Percentiles rank a stretch among this genome's conserved stretches.
Conservation (phyloP, 2,113 vertebrate species). For the Oryzias melastigma region DNA sequence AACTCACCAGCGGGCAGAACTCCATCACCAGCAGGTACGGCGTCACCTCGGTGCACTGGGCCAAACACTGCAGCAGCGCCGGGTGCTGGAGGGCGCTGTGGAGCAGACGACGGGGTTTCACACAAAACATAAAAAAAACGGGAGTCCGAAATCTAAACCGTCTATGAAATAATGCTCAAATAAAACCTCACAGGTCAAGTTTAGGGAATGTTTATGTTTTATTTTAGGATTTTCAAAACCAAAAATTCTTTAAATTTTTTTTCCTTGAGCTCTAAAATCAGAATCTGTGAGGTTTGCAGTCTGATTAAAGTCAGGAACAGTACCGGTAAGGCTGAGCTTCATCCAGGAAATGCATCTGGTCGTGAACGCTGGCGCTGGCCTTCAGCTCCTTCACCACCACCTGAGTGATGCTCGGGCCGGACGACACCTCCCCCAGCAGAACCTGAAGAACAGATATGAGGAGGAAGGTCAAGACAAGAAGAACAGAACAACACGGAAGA, state of each 20-base stretch:
- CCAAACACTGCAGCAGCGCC: conserved; percentile 91
- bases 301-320: not conserved
- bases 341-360: conserved; percentile 93
- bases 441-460: conserved; percentile 73
- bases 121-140: not conserved
- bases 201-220: too few relatives aligned
- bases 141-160: not conserved
- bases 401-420: conserved; percentile 83
- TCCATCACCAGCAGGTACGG: conserved; percentile 97
- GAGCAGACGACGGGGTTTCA: not conserved
- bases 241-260: too few relatives aligned
- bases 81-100: conserved; percentile 87
- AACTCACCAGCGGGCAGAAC: conserved; percentile 93
- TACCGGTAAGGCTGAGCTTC: conserved; percentile 91
- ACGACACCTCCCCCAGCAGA: conserved; percentile 89
- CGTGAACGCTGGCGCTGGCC: conserved; percentile 84
- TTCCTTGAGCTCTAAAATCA: not conserved
- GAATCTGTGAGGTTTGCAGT: not conserved
- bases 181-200: too few relatives aligned
- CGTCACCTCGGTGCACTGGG: conserved; percentile 89
- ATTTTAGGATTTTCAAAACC: too few relatives aligned
- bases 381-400: conserved; percentile 96
- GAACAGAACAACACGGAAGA: conserved; percentile 11
- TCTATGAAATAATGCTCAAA: too few relatives aligned
- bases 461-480: not conserved